Percentiles rank a stretch among this genome's conserved stretches.
These are phyloP conservation scores for Rhagoletis zephyria DNA, from an alignment of 1,140 invertebrate genomes.

Conservation along the genomic window DNA sequence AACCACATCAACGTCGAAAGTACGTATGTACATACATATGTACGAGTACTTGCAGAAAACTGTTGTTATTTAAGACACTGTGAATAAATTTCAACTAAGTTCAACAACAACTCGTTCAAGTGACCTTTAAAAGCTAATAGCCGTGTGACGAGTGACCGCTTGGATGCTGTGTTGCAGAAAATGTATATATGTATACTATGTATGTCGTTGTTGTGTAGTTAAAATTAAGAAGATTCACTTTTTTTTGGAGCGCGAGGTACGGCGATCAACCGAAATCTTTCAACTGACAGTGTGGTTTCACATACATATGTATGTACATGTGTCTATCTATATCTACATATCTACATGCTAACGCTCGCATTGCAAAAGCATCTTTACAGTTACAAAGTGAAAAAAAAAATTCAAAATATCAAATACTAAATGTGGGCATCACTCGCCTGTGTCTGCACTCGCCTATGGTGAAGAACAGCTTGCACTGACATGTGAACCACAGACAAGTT, in stretches of 20 bases:
- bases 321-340: not conserved
- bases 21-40: not conserved
- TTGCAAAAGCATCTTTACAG: not conserved
- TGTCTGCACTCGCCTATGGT: not conserved
- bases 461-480: slow-evolving; percentile 10
- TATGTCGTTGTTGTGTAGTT: not conserved
- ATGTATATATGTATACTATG: not conserved
- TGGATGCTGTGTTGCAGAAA: not conserved
- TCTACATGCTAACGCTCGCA: too few relatives aligned
- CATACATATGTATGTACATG: not conserved
- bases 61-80: not conserved
- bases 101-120: slow-evolving; percentile 37
- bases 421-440: not conserved
- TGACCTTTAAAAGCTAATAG: slow-evolving; percentile 43
- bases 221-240: slow-evolving; percentile 21
- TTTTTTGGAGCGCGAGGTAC: slow-evolving; percentile 34
- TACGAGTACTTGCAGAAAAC: not conserved
- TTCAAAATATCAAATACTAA: not conserved
- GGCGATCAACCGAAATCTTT: not conserved
- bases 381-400: not conserved
- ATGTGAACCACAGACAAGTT: slow-evolving; percentile 14
- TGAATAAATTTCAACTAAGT: slow-evolving; percentile 13
- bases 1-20: not conserved
- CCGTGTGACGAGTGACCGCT: slow-evolving; percentile 46
- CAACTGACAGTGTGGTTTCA: not conserved